Conservation (phyloP, 2,888 invertebrate genomes). For the Drosophila hamatofila region DNA sequence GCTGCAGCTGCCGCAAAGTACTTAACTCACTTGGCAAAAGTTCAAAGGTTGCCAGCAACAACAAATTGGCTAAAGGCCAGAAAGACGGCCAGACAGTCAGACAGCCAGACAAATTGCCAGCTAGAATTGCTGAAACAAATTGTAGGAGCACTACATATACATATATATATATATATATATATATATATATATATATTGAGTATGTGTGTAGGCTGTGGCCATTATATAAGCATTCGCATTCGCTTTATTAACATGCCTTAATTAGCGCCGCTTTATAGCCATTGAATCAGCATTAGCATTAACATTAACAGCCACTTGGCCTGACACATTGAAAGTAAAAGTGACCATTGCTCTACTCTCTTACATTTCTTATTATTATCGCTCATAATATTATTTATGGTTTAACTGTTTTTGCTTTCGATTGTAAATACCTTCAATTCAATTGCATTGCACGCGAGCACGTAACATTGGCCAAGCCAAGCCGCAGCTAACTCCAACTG, state of each 20-base stretch:
- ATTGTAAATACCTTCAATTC: slow-evolving; percentile 67
- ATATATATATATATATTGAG: not conserved
- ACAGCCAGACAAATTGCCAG: slow-evolving; percentile 69
- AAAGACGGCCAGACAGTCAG: slow-evolving; percentile 30
- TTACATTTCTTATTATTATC: slow-evolving; percentile 18
- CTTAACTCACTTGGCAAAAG: slow-evolving; percentile 54
- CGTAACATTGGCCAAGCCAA: slow-evolving; percentile 69
- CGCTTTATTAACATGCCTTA: slow-evolving; percentile 63
- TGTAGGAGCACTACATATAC: slow-evolving; percentile 6
- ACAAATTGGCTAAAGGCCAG: slow-evolving; percentile 44
- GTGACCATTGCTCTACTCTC: slow-evolving; percentile 46
- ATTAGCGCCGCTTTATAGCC: slow-evolving; percentile 52
- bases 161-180: too few relatives aligned
- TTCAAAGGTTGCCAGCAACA: slow-evolving; percentile 62
- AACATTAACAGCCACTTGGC: slow-evolving; percentile 26
- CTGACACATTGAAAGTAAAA: slow-evolving; percentile 68
- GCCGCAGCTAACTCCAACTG: slow-evolving; percentile 15
- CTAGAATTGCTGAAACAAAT: slow-evolving; percentile 56
- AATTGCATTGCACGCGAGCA: slow-evolving; percentile 54
- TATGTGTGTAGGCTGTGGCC: slow-evolving; percentile 25
- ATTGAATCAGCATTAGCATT: slow-evolving; percentile 43
- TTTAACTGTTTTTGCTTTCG: slow-evolving; percentile 59
- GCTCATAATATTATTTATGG: slow-evolving; percentile 33
- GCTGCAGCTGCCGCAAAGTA: slow-evolving; percentile 41
- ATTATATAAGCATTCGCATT: slow-evolving; percentile 62